Evolutionary conservation across 2,888 invertebrate species (phyloP), one percentile per base, ranked within the genome.

Genomic region (Lottia gigantea): DNA sequence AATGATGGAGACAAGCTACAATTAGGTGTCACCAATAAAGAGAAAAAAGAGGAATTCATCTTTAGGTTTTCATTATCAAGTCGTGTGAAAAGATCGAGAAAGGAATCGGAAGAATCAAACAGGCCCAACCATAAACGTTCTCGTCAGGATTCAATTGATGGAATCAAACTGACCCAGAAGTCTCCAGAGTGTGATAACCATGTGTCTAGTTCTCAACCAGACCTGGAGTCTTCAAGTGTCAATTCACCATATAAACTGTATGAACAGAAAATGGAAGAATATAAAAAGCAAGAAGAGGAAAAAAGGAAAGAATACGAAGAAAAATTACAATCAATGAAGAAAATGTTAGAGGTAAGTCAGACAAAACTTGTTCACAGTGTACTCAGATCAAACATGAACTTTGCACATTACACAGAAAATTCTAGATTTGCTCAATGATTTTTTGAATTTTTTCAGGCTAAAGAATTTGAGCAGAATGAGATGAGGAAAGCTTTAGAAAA

Each of bases 1-100:
- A 64, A 73, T 47, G 82, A 85, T n/a, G 81, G 83, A 45, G 86
- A 86, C 65, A 71, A 74, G 16, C 78, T 86, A 11, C 84, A 84
- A 67, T 73, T 86, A 62, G 85, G 85, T 46, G 79, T 83, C 1
- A 68, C 76, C 19, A 75, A 76, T 31, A 72, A 77, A 8, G 76
- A 78, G 7, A 45, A 74, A 46, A 74, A 78, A 11, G 74, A 82
- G 16, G 83, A 83, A 67, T 85, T 84, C 72, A 68, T 81, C 4
- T 85, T 76, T 68, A 73, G 75, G 73, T 85, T 81, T 71, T 76
- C 79, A 62, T 74, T 74, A 61, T 75, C 77, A 12, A 64, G 82
- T 6, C 82, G 77, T 75, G 76, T 82, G 25, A 79, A 78, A 67
- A 62, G 74, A 47, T 63, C 66, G 31, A 64, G 72, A 40, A 71